These are phyloP conservation scores for Naso thynnoides DNA, from an alignment of 2,797 vertebrate species.

Conservation along the genomic window DNA sequence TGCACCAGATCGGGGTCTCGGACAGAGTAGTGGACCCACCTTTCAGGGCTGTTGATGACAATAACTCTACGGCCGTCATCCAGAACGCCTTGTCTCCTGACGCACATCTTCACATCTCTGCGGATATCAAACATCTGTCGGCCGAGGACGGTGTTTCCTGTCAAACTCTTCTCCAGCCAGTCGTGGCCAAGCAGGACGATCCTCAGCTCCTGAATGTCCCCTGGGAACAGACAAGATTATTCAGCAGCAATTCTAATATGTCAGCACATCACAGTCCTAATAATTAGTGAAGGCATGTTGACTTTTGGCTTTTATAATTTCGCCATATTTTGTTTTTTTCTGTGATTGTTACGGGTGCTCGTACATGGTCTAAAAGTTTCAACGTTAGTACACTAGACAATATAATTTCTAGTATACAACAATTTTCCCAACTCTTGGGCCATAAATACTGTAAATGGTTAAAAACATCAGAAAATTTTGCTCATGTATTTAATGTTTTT, in stretches of 20 bases:
- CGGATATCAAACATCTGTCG: slow-evolving; percentile 58
- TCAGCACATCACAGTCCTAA: neutral
- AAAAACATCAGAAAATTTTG: too few species aligned
- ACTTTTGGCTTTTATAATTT: too few species aligned
- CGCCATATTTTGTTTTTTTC: too few species aligned
- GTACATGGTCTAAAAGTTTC: too few species aligned
- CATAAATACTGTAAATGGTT: too few species aligned
- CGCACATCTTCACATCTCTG: slow-evolving; percentile 62
- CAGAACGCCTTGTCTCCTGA: slow-evolving; percentile 42
- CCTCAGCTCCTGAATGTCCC: slow-evolving; percentile 48
- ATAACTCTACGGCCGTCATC: slow-evolving; percentile 4
- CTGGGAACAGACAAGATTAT: slow-evolving; percentile 24
- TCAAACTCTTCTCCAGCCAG: slow-evolving; percentile 62
- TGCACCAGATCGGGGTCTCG: slow-evolving; percentile 31
- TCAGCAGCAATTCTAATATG: neutral
- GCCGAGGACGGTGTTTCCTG: slow-evolving; percentile 61
- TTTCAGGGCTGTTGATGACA: slow-evolving; percentile 62
- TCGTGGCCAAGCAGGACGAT: slow-evolving; percentile 61
- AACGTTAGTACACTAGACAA: too few species aligned
- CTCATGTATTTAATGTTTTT: too few species aligned
- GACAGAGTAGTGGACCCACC: slow-evolving; percentile 59
- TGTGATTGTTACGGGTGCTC: too few species aligned
- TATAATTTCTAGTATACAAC: too few species aligned
- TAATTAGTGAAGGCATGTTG: too few species aligned
- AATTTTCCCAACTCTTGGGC: too few species aligned